Evolutionary conservation across 2,888 invertebrate genomes (phyloP).

Genomic region (Drosophila helvetica): DNA sequence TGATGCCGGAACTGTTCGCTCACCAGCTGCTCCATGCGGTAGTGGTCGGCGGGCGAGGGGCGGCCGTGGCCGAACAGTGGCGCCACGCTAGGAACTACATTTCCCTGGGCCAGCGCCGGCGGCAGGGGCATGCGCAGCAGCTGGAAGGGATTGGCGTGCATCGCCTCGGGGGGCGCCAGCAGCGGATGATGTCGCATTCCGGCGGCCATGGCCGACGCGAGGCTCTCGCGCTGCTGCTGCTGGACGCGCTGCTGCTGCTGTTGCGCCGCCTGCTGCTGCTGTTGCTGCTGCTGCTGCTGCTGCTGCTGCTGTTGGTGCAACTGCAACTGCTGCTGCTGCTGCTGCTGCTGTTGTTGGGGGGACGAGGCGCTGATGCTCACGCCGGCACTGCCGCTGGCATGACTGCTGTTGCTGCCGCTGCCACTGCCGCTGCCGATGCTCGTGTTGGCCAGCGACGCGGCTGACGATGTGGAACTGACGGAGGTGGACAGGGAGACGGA

Average conservation of each 20-base stretch:
- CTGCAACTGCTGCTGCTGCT: conserved; percentile 86
- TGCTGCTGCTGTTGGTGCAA: conserved; percentile 56
- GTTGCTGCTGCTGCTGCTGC: conserved; percentile 51
- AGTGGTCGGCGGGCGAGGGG: conserved; percentile 91
- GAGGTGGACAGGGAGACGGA: conserved; percentile 28
- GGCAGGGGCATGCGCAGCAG: conserved; percentile 91
- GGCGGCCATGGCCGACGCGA: conserved; percentile 84
- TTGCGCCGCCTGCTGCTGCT: conserved; percentile 75
- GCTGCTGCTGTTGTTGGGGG: conserved; percentile 64
- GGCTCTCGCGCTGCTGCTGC: conserved; percentile 83
- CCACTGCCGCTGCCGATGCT: conserved; percentile 31
- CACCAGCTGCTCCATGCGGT: conserved; percentile 93
- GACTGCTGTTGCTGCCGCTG: conserved; percentile 33
- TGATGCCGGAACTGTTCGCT: conserved; percentile 93
- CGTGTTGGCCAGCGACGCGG: conserved; percentile 38
- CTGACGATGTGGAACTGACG: conserved; percentile 25
- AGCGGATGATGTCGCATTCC: conserved; percentile 88
- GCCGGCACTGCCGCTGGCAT: conserved; percentile 12
- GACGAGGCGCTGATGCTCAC: conserved; percentile 47
- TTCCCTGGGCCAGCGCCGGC: conserved; percentile 88
- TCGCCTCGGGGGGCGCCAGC: conserved; percentile 88
- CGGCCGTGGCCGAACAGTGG: conserved; percentile 91
- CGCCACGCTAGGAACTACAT: conserved; percentile 88
- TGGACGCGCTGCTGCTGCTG: conserved; percentile 76
- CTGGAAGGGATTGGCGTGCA: conserved; percentile 90